Base-by-base conservation (phyloP, 2,888 invertebrate genomes). In the Fragum fragum region DNA sequence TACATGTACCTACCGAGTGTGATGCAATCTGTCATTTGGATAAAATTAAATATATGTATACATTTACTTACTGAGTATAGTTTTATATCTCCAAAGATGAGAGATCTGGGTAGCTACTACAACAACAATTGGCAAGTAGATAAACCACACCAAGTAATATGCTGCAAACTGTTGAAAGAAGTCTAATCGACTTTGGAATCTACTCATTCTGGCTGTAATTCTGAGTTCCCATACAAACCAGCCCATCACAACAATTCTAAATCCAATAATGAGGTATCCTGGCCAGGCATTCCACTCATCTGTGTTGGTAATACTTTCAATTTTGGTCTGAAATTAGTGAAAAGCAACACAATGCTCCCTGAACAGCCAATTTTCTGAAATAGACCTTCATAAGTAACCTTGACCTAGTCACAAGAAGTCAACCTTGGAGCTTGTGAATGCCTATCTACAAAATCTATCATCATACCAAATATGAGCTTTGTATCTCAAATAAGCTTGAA, bases 251-350 rank as follows among this genome's bases (percentile, higher is more conserved):
- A 97, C 95, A 68, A 97, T 96, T 63, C 98, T 96, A 87, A 99
- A 96, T 36, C 97, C 96, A 0, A 99, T 96, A 83, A 99, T 98
- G 85, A 99, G 96, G 97, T 98, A 98, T 6, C 99, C 99, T 0
- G 99, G 99, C 98, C 98, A 98, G 0, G 99, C 98, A 95, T 99
- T 98, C 95, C 98, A 99, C 93, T 99, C 98, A 93, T 99, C 99
- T 74, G 98, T 97, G 94, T 99, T 99, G 94, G 98, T 98, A 89
- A 99, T 97, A 70, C 98, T 97, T 94, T 99, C 98, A 55, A 99
- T 97, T 95, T 98, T 99, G 81, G 98, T 98, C 98, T 99, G 94
- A 63, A 89, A 86, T 47, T n/a, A n/a, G n/a, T n/a, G n/a, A n/a
- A n/a, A n/a, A n/a, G n/a, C n/a, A n/a, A n/a, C n/a, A n/a, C n/a